Base-by-base conservation (phyloP, 2,113 vertebrate species). In the Megaceryle torquata region DNA sequence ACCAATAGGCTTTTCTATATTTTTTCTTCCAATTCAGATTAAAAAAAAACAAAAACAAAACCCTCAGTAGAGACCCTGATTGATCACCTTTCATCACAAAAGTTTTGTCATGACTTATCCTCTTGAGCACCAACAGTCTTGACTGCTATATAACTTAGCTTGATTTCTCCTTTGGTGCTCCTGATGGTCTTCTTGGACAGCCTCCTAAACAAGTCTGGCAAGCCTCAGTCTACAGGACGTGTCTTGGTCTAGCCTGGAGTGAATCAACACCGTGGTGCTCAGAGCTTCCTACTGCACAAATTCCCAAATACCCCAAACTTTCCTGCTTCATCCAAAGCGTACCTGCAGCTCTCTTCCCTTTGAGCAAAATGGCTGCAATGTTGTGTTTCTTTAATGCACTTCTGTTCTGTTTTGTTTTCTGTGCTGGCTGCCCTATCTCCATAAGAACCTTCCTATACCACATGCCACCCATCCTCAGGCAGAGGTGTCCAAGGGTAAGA, bases 231-330 rank as follows among this genome's bases (percentile, higher is more conserved):
- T 33, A 22, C 4, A 13, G 51, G 21, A 68, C 25, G 6, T 39
- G 33, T 21, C 31, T 56, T 11, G 17, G 15, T 70, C 56, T 51
- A 41, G 4, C 7, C 3, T 7, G 24, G 17, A 35, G 41, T 28
- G 15, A 63, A 63, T 75, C 41, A 50, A 54, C 41, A 28, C 0
- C 0, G 25, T 37, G 31, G 21, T 56, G 61, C 41, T 80, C 72
- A 35, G 26, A 79, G 33, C 35, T 85, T 61, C 15, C 54, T 80
- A 51, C 44, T 0, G 1, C 15, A 26, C 0, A 2, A 10, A 12
- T 68, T 88, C 37, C 37, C 44, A 64, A 60, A 35, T 24, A 35
- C 43, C 12, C 59, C 48, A 57, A 57, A 13, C 5, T 61, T 77
- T 57, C 41, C 25, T 41, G 13, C 8, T 65, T 71, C 17, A 28